These are phyloP conservation scores for Rotaria magnacalcarata DNA, from an alignment of 2,888 invertebrate species.

Conservation along the genomic window DNA sequence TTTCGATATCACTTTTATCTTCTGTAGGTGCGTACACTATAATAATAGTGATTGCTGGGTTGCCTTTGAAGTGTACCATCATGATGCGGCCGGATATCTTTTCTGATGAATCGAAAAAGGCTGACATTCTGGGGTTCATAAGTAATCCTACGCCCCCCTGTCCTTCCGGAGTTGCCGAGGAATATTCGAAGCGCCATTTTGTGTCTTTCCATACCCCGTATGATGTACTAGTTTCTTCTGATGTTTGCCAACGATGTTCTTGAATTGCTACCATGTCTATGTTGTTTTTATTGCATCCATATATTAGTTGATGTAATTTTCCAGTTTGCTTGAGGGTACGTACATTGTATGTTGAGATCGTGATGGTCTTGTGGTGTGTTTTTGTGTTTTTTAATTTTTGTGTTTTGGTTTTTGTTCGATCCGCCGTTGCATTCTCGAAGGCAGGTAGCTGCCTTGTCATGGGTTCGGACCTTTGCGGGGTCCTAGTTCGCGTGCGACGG, in stretches of 20 bases:
- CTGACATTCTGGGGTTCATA: background rate
- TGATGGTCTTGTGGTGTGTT: background rate
- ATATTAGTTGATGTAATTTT: background rate
- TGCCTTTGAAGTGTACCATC: background rate
- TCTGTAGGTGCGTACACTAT: background rate
- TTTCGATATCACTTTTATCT: background rate
- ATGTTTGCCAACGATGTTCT: background rate
- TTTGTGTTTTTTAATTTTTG: too few relatives aligned
- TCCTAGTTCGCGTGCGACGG: background rate
- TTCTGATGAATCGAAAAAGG: too few relatives aligned
- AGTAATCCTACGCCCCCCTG: background rate
- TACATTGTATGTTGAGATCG: background rate
- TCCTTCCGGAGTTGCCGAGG: background rate
- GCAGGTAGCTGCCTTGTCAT: background rate
- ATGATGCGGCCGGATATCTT: too few relatives aligned
- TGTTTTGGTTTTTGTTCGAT: background rate
- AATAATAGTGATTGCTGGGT: background rate
- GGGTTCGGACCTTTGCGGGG: background rate
- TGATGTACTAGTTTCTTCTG: background rate
- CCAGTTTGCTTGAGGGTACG: background rate
- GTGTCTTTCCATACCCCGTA: background rate
- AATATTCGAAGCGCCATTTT: background rate
- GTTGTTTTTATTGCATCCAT: background rate
- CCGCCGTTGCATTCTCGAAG: background rate
- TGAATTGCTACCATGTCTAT: background rate